Base-by-base conservation (phyloP, 2,113 vertebrate species). In the Columba janthina region DNA sequence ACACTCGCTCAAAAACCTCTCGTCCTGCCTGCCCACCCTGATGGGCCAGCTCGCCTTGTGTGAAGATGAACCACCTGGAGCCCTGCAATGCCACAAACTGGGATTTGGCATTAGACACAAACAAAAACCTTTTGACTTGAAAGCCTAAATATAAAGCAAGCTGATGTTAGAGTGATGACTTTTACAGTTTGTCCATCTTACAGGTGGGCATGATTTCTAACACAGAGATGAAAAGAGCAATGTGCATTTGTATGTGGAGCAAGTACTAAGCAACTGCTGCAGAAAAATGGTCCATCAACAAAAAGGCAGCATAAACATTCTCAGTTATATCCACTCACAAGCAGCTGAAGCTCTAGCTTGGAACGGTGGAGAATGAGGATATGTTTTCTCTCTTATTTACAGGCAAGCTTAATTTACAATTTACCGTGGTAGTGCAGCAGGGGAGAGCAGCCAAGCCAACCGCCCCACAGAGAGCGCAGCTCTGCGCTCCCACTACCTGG, bases 401-500 rank as follows among this genome's bases (percentile, higher is more conserved):
- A 94, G 74, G 57, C 44, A 66, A 65, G 21, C 32, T 85, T 56
- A 18, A 44, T 38, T 57, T 44, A 44, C 54, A 57, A 4, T 32
- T 40, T 26, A n/a, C 57, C 54, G 65, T 5, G 22, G n/a, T 9
- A 72, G 53, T 4, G 10, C 61, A 46, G 54, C 36, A 36, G 51
- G n/a, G n/a, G 40, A 53, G 60, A 21, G 54, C 1, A 15, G 64
- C 51, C 15, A 9, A 56, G 38, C 51, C 79, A 81, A 15, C 1
- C 20, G 28, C 70, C 31, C 31, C 21, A n/a, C 22, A 40, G 62
- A 32, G 42, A 36, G 25, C 2, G 0, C 29, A 31, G 34, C 54
- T 2, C 5, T 0, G 38, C 54, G 53, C 22, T 42, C 57, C 67
- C 4, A 3, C 34, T 32, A 25, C 12, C 60, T 6, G 0, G 28